Conservation (phyloP, 2,113 vertebrate genomes). For the Baryphthengus martii region DNA sequence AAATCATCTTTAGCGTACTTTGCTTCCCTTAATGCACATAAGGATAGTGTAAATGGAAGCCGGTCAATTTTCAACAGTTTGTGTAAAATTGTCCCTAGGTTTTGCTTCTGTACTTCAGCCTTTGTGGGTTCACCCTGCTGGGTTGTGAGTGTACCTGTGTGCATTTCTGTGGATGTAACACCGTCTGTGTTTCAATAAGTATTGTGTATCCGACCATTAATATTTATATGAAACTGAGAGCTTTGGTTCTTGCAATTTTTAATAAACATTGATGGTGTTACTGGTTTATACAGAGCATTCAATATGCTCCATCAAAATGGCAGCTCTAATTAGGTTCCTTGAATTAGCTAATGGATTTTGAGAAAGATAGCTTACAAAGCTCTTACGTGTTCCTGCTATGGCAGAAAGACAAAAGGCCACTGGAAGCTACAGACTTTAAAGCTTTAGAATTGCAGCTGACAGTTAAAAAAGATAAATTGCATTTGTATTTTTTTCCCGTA, state of each 20-base stretch:
- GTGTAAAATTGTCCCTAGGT: constrained; percentile 36
- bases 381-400: constrained; percentile 79
- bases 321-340: constrained; percentile 93
- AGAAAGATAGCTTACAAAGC: constrained; percentile 83
- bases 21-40: constrained; percentile 25
- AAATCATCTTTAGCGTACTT: constrained; percentile 34
- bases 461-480: constrained; percentile 78
- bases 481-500: constrained; percentile 74
- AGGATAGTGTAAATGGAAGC: constrained; percentile 33
- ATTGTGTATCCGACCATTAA: constrained; percentile 70
- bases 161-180: constrained; percentile 11
- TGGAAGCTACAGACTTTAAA: constrained; percentile 78
- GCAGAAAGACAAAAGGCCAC: constrained; percentile 80
- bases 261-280: constrained; percentile 97
- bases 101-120: background rate
- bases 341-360: constrained; percentile 94
- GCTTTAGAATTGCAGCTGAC: constrained; percentile 78
- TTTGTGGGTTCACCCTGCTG: background rate
- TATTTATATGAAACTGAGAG: constrained; percentile 75
- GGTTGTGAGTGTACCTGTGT: background rate
- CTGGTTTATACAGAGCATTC: constrained; percentile 85
- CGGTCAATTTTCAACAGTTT: constrained; percentile 38
- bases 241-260: constrained; percentile 79
- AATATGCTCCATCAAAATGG: constrained; percentile 90
- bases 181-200: constrained; percentile 65